Conservation (phyloP, 1,140 invertebrate genomes). For the Bombyx mandarina region DNA sequence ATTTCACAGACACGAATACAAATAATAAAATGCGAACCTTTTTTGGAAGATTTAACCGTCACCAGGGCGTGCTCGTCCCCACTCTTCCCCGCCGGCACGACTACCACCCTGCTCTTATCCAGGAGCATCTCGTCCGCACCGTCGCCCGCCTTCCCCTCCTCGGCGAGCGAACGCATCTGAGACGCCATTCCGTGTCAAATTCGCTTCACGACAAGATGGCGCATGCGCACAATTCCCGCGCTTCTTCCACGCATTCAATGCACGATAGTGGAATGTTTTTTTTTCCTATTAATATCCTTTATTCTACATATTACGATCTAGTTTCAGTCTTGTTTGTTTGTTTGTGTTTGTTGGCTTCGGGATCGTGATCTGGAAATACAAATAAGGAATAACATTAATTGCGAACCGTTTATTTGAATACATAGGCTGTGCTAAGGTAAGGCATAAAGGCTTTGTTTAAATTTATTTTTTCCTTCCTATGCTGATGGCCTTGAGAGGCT, state of each 20-base stretch:
- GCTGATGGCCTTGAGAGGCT: no score
- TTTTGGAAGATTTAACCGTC: constrained; percentile 48
- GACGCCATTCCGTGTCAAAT: constrained; percentile 1
- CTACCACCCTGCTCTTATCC: constrained; percentile 24
- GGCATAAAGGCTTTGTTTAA: no score
- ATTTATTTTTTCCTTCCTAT: no score
- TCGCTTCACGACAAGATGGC: constrained; percentile 3
- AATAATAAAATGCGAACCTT: constrained; percentile 29
- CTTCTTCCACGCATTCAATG: no score
- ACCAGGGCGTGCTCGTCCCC: constrained; percentile 27
- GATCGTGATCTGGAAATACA: no score
- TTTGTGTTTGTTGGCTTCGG: no score
- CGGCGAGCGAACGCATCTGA: constrained; percentile 19
- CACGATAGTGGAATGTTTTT: constrained; percentile 2
- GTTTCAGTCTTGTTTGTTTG: no score
- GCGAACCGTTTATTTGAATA: no score
- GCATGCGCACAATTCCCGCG: neutral
- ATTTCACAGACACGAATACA: neutral
- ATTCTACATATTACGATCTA: constrained; percentile 1
- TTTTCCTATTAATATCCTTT: neutral
- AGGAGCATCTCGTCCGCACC: constrained; percentile 48
- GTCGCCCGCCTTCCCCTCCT: constrained; percentile 25
- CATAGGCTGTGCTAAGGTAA: no score
- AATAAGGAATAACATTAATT: no score
- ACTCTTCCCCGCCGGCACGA: constrained; percentile 17